Base-by-base conservation (phyloP, 2,113 vertebrate genomes). In the Psephotus haematonotus region DNA sequence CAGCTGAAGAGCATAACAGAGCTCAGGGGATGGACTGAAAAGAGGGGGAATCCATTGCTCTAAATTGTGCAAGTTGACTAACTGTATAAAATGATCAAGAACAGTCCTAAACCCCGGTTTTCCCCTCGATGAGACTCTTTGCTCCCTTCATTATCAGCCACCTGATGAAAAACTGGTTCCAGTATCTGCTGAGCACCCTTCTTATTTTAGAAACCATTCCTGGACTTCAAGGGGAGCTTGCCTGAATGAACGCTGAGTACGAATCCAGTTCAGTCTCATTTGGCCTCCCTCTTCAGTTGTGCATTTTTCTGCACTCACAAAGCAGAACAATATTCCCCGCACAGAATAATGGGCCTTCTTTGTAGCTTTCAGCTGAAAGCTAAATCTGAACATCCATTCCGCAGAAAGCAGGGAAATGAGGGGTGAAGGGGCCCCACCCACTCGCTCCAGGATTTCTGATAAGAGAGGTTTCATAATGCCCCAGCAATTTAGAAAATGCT, bases 301-400 rank as follows among this genome's bases (percentile, higher is more conserved):
- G 52, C 27, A 17, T 82, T 94, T 88, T 87, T 24, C 67, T 67
- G 62, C 63, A 72, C 74, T 63, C 89, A 76, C 74, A 92, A 69
- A 94, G 82, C 82, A 84, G 96, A 94, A 94, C 83, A 84, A 89
- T 85, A 77, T 39, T 67, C 71, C 53, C 7, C 1, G 0, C 44
- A 41, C 28, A 85, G 74, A 92, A 82, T 86, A 94, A 97, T 74
- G 59, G 86, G 7, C 41, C 11, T 39, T 35, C 78, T 93, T 90
- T 93, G 87, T 46, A 39, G 60, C 64, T 85, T 63, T 84, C 72
- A 76, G 93, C 68, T 71, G 82, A 74, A 78, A 96, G 80, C 62
- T 96, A 53, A 85, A 94, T 94, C 93, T 96, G 89, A 92, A 94
- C 84, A 76, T 47, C 75, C 55, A 83, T 91, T 94, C 89, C 63